Percentiles rank a stretch among this genome's conserved stretches.
Evolutionary conservation across 2,888 invertebrate species (phyloP).

Genomic region (Sesamia inferens): DNA sequence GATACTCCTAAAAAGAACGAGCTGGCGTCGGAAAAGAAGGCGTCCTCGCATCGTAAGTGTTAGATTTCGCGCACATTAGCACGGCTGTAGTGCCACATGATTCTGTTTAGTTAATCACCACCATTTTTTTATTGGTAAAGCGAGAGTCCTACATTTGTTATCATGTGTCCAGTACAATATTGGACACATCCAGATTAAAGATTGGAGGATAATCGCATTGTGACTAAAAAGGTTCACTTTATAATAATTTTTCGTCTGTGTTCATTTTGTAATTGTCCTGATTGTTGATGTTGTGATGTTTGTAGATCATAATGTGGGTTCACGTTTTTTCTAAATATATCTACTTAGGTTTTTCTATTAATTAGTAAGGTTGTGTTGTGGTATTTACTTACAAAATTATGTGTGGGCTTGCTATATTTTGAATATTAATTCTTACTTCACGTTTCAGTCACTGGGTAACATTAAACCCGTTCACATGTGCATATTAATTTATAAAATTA

Average conservation of each 20-base stretch:
- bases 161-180: constrained; percentile 16
- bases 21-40: constrained; percentile 88
- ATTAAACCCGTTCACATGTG: constrained; percentile 30
- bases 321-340: constrained; percentile 32
- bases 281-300: constrained; percentile 67
- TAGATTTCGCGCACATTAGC: constrained; percentile 83
- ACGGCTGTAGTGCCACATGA: constrained; percentile 63
- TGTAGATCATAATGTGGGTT: constrained; percentile 54
- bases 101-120: constrained; percentile 56
- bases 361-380: constrained; percentile 45
- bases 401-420: constrained; percentile 51
- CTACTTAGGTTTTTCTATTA: constrained; percentile 44
- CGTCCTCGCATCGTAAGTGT: constrained; percentile 89
- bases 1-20: constrained; percentile 88
- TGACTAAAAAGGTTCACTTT: constrained; percentile 52
- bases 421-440: constrained; percentile 47
- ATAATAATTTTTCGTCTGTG: constrained; percentile 60
- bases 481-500: constrained; percentile 25
- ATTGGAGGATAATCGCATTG: constrained; percentile 69
- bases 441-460: constrained; percentile 33
- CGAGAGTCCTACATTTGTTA: constrained; percentile 67
- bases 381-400: constrained; percentile 51
- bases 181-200: constrained; percentile 17
- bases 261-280: constrained; percentile 62
- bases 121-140: constrained; percentile 60